phyloP scores from a whole-genome alignment of 2,888 invertebrate species.

The Lumbricus terrestris region DNA sequence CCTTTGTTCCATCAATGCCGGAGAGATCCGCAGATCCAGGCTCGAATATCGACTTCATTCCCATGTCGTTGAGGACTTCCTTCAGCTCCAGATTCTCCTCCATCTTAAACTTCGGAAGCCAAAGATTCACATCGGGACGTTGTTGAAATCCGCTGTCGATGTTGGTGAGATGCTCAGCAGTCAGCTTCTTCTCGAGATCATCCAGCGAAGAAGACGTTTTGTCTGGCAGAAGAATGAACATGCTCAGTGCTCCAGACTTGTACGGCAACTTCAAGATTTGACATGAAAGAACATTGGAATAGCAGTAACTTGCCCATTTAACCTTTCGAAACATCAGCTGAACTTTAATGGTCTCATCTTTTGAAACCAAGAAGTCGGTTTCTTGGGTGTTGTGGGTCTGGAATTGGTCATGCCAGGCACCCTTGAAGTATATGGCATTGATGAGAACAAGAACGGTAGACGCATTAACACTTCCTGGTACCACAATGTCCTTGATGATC shows the following conservation, averaged over 20 bases:
- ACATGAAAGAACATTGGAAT: conserved; percentile 28
- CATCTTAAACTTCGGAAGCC: conserved; percentile 39
- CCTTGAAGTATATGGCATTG: conserved; percentile 58
- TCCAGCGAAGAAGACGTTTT: not conserved
- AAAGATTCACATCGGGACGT: conserved; percentile 30
- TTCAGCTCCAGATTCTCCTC: conserved; percentile 34
- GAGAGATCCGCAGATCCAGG: conserved; percentile 47
- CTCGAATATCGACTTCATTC: conserved; percentile 41
- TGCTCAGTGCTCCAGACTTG: not conserved
- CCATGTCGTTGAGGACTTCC: conserved; percentile 32
- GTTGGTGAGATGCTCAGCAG: conserved; percentile 14
- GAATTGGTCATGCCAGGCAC: conserved; percentile 63
- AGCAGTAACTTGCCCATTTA: not conserved
- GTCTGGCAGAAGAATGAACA: conserved; percentile 24
- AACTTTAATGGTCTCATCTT: not conserved
- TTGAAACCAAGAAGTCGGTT: conserved; percentile 64
- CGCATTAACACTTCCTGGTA: conserved; percentile 56
- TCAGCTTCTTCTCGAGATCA: conserved; percentile 29
- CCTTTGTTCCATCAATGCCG: conserved; percentile 43
- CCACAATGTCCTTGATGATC: conserved; percentile 75
- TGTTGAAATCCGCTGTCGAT: conserved; percentile 4
- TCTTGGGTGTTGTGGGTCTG: conserved; percentile 64
- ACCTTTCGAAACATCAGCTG: not conserved
- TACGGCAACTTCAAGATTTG: conserved; percentile 25
- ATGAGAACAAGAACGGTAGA: conserved; percentile 52